Conservation (phyloP, 2,888 invertebrate species). For the Penaeus monodon region DNA sequence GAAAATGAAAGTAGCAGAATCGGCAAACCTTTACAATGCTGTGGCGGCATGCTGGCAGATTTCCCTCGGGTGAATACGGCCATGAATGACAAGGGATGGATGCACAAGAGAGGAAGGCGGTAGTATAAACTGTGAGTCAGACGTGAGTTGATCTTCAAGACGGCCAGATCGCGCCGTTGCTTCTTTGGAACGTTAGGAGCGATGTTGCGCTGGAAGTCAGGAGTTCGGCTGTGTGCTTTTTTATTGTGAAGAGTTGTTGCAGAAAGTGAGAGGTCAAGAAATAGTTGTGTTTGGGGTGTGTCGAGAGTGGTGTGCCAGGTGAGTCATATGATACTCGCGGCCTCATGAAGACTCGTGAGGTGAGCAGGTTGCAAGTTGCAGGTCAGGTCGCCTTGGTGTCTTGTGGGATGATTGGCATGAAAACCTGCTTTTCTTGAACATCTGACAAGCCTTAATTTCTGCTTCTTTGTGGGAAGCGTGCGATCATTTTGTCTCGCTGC, state of each 20-base stretch:
- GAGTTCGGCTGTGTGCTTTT: background rate
- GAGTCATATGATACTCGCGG: constrained; percentile 20
- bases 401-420: constrained; percentile 10
- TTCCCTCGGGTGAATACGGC: no score
- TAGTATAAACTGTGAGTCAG: no score
- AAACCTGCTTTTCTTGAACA: background rate
- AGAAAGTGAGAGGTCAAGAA: no score
- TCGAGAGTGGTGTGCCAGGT: background rate
- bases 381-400: constrained; percentile 19
- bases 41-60: no score
- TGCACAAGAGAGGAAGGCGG: no score
- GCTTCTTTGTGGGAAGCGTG: background rate
- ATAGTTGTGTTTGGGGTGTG: no score
- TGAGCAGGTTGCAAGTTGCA: constrained; percentile 15
- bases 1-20: constrained; percentile 14
- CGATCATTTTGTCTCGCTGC: no score
- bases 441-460: constrained; percentile 32
- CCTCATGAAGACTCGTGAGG: constrained; percentile 15
- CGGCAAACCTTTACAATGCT: background rate
- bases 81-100: no score
- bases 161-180: no score
- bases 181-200: no score
- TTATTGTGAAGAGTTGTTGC: background rate
- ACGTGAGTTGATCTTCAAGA: no score
- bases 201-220: no score